Conservation (phyloP, 1,140 invertebrate species). For the Pogonomyrmex californicus region DNA sequence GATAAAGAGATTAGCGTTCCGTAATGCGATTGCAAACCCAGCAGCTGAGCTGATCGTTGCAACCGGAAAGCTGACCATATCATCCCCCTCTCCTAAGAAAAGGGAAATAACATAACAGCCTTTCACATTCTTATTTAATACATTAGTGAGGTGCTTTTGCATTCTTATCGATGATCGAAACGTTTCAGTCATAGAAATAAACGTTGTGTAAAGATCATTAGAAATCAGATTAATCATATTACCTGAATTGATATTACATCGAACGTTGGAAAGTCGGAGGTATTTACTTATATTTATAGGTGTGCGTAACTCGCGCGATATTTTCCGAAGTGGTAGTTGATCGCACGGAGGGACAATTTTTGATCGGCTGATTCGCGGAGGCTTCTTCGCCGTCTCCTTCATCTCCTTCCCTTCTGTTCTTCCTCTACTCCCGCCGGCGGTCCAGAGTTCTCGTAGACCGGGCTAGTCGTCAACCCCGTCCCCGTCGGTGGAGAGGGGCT, state of each 20-base stretch:
- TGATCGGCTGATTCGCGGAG: background rate
- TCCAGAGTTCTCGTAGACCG: conserved; percentile 63
- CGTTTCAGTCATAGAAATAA: background rate
- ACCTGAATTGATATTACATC: no score
- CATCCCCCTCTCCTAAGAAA: background rate
- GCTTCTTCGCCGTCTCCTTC: background rate
- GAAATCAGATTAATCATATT: background rate
- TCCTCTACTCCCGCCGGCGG: conserved; percentile 4
- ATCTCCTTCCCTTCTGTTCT: background rate
- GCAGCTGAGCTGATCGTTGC: background rate
- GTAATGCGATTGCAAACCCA: background rate
- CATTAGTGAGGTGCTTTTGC: background rate
- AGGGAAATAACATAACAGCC: background rate
- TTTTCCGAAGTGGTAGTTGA: background rate
- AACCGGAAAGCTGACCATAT: conserved; percentile 8
- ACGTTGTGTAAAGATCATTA: background rate
- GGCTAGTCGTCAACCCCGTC: conserved; percentile 74
- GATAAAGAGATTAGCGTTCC: conserved; percentile 50
- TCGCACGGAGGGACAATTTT: background rate
- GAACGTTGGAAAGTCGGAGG: background rate
- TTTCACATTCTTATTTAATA: background rate
- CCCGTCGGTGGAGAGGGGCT: conserved; percentile 61
- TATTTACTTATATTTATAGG: background rate
- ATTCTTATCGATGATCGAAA: background rate
- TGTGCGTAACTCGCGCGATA: background rate